Base-by-base conservation (phyloP, 30 jellyfish, hydroid and myxozoan genomes). In the Mastigias papua region DNA sequence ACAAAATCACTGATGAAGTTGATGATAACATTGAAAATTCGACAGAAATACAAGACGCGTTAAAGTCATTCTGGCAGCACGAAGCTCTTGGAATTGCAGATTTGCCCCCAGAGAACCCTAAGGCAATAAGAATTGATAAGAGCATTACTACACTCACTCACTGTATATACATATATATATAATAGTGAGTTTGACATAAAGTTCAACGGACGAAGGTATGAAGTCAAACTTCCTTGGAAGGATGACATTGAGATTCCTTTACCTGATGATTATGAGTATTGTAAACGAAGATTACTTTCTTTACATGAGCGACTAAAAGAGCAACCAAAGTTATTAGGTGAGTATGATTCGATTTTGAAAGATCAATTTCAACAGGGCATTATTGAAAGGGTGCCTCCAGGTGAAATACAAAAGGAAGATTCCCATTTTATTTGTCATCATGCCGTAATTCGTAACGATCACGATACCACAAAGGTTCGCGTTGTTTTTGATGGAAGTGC, bases 161-260 rank as follows among this genome's bases (percentile, higher is more conserved):
- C n/a, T n/a, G n/a, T n/a, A n/a, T n/a, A n/a, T n/a, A n/a, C n/a
- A n/a, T n/a, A n/a, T n/a, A n/a, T n/a, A n/a, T n/a, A 66, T 20
- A 58, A 15, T 20, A 32, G 27, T n/a, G 51, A 63, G 48, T 64
- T 66, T 28, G 74, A 81, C 30, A 46, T 81, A 7, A 64, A 81
- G 51, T 81, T 81, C 74, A 81, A 81, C 66, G 91, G 82, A 17
- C 22, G 28, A 20, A 67, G 82, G 30, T 81, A 81, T 32, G 91
- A 81, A 73, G 91, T 81, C 64, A 68, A 82, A 70, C 91, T 81
- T 75, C 91, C 75, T 23, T 81, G 91, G 91, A 81, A 60, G 81
- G 50, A 27, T 68, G 91, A 81, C 48, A 21, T 78, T 54, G 49
- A 17, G 23, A 74, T 63, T 22, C 73, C 82, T 13, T 51, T 81